These are phyloP conservation scores for Thalassophryne amazonica DNA, from an alignment of 2,797 vertebrate species.

Conservation along the genomic window DNA sequence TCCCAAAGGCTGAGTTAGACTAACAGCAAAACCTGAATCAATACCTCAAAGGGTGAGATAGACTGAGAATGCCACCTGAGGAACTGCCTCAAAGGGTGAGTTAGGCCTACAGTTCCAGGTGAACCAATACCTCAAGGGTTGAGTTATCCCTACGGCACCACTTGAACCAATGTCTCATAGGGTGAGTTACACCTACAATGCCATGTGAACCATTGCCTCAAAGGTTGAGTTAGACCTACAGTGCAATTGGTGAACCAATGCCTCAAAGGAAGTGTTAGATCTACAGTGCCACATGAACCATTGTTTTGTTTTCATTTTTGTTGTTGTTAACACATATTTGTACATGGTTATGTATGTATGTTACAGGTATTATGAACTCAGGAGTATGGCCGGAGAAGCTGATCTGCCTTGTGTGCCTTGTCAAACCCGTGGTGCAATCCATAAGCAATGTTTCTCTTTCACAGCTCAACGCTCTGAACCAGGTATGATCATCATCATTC, in stretches of 20 bases:
- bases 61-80: too few species aligned
- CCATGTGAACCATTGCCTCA: too few species aligned
- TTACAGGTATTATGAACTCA: constrained; percentile 63
- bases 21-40: too few species aligned
- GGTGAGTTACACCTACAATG: too few species aligned
- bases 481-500: constrained; percentile 25
- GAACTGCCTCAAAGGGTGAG: constrained; percentile 47
- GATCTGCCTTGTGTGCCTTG: constrained; percentile 61
- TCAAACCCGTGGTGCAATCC: constrained; percentile 20
- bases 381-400: constrained; percentile 48
- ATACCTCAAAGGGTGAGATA: too few species aligned
- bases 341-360: neutral
- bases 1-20: too few species aligned
- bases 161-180: too few species aligned
- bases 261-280: constrained; percentile 41
- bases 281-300: neutral
- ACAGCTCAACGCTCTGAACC: constrained; percentile 7
- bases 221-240: too few species aligned
- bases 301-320: neutral
- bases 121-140: too few species aligned
- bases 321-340: neutral
- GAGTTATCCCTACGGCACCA: too few species aligned
- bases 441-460: constrained; percentile 48
- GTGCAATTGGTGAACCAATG: too few species aligned
- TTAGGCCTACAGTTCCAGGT: neutral